A percentile compares a stretch with the other conserved stretches of the same genome.
phyloP scores from a whole-genome alignment of 2,113 vertebrate genomes.

The Apteryx owenii region DNA sequence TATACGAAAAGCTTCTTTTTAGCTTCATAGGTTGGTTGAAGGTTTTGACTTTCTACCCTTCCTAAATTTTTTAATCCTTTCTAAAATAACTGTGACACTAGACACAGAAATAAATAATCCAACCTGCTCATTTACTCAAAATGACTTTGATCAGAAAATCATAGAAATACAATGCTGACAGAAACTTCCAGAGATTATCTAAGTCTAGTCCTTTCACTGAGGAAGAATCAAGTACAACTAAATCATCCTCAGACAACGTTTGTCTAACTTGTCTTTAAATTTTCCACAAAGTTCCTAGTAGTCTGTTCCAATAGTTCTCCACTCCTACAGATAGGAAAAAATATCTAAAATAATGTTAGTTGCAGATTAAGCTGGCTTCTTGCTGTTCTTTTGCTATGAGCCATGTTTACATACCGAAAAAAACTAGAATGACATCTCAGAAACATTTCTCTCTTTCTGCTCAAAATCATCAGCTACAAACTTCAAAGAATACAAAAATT shows the following conservation, averaged over 20 bases:
- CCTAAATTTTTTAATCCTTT: background rate
- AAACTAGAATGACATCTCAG: background rate
- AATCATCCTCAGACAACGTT: background rate
- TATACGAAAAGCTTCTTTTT: background rate
- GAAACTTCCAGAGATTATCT: background rate
- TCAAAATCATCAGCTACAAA: background rate
- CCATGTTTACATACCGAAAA: background rate
- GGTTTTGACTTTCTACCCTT: background rate
- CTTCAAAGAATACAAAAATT: background rate
- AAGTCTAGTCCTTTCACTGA: background rate
- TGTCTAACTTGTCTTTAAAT: background rate
- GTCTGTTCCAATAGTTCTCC: background rate
- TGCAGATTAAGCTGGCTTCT: background rate
- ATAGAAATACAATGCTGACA: background rate
- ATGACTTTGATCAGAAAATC: background rate
- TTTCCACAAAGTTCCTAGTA: background rate
- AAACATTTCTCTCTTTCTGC: background rate
- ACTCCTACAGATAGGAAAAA: background rate
- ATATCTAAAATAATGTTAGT: background rate
- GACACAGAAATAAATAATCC: background rate
- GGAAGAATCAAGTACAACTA: background rate
- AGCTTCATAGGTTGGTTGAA: background rate
- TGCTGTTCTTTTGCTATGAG: background rate
- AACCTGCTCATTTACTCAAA: background rate
- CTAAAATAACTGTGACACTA: background rate